These are phyloP conservation scores for Leptopilina drosophilae DNA, from an alignment of 2,888 invertebrate genomes.

Conservation along the genomic window DNA sequence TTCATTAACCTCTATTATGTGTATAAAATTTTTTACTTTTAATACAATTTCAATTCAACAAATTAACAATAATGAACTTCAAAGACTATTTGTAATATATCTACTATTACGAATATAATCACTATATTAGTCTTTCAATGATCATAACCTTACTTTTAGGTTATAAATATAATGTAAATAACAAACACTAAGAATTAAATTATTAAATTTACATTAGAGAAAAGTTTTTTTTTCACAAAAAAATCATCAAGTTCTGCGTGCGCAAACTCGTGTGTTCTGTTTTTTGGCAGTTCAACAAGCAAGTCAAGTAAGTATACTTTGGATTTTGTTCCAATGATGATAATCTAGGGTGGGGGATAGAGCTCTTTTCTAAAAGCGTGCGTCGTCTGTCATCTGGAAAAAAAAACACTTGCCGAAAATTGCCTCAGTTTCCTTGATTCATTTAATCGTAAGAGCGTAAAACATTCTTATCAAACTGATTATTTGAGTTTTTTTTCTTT, in stretches of 20 bases:
- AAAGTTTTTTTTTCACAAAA: neutral
- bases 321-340: neutral
- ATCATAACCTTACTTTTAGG: too few relatives aligned
- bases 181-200: too few relatives aligned
- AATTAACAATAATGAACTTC: too few relatives aligned
- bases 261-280: conserved; percentile 11
- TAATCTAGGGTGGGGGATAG: conserved; percentile 57
- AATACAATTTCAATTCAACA: too few relatives aligned
- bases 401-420: conserved; percentile 53
- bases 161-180: too few relatives aligned
- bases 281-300: conserved; percentile 12
- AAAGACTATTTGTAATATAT: too few relatives aligned
- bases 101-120: too few relatives aligned
- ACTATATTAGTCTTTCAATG: too few relatives aligned
- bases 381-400: conserved; percentile 63
- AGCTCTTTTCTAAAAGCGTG: conserved; percentile 69
- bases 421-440: conserved; percentile 43
- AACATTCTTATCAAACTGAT: conserved; percentile 29
- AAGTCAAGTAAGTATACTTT: conserved; percentile 19
- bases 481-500: conserved; percentile 37
- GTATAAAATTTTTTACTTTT: too few relatives aligned
- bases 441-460: conserved; percentile 46
- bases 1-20: too few relatives aligned
- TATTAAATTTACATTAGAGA: too few relatives aligned
- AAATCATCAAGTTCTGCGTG: neutral